Base-by-base conservation (phyloP, 2,113 vertebrate genomes). In the Sinosuthora webbiana region DNA sequence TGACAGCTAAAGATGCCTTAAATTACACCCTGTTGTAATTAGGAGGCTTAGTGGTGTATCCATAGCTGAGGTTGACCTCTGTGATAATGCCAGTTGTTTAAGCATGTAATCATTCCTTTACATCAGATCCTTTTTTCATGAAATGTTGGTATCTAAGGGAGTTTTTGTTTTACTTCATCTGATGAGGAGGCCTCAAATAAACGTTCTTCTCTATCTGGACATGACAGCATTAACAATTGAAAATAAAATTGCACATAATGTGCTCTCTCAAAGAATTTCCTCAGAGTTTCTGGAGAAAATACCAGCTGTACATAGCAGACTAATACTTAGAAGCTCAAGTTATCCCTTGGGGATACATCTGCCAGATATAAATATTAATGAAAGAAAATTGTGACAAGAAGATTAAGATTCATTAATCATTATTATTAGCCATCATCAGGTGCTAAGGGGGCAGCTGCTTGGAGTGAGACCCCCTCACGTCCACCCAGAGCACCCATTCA, bases 321-420 rank as follows among this genome's bases (percentile, higher is more conserved):
- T 86, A 86, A 92, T 76, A 53, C 76, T 75, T 67, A 60, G 55
- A 89, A 92, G 77, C 73, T 90, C 74, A 64, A 92, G 49, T 42
- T 68, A 64, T 64, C 95, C 92, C 85, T 67, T 79, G 83, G 92
- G 94, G 70, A 33, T 93, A 95, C 94, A 96, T 95, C 94, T 97
- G 95, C 90, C 94, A 90, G 81, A 93, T 85, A 83, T 92, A 95
- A 96, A 89, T 95, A 95, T 94, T 94, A 95, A 94, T 93, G 89
- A 91, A 93, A 88, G 79, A 49, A 82, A 95, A 77, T 87, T 87
- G 77, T 74, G 90, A 60, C 70, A 69, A 78, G 35, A 93, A 94
- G 86, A 92, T 92, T 89, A 96, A 76, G 93, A 83, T 86, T 69
- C 92, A 96, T 97, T 95, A 78, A 95, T 96, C 95, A 94, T 90